phyloP scores from a whole-genome alignment of 1,140 invertebrate species.

The Heliconius melpomene region DNA sequence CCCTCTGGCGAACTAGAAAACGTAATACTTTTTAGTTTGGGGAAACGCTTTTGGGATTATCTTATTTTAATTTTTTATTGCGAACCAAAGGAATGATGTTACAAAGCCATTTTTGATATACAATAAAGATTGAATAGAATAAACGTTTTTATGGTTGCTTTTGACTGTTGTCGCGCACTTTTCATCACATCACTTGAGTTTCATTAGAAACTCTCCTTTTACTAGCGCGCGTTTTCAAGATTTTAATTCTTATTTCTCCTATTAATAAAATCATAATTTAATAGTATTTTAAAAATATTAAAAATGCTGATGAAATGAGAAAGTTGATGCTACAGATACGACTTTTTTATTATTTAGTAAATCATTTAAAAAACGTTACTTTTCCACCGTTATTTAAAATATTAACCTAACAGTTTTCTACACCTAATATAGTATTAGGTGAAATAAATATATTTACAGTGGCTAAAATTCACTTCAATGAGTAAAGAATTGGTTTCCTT shows the following conservation, averaged over 20 bases:
- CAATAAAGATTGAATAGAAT: neutral
- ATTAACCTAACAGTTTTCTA: no score
- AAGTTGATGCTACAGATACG: no score
- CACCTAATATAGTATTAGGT: neutral
- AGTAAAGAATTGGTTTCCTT: conserved; percentile 41
- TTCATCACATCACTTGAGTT: no score
- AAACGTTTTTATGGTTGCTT: neutral
- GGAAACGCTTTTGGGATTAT: conserved; percentile 4
- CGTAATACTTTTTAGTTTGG: conserved; percentile 24
- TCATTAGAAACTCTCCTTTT: no score
- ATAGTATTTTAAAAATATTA: no score
- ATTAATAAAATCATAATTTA: no score
- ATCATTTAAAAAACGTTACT: no score
- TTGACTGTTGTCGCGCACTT: neutral
- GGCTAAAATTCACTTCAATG: neutral
- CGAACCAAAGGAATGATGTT: neutral
- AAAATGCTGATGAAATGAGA: no score
- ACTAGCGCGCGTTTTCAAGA: no score
- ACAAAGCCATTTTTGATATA: neutral
- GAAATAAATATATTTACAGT: neutral
- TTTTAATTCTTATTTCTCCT: no score
- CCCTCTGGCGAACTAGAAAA: conserved; percentile 29
- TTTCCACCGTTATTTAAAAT: no score
- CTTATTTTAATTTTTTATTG: conserved; percentile 16
- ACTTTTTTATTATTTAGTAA: no score